Evolutionary conservation across 2,113 vertebrate genomes (phyloP), one percentile per base, ranked within the genome.

Genomic region (Corythoichthys intestinalis): DNA sequence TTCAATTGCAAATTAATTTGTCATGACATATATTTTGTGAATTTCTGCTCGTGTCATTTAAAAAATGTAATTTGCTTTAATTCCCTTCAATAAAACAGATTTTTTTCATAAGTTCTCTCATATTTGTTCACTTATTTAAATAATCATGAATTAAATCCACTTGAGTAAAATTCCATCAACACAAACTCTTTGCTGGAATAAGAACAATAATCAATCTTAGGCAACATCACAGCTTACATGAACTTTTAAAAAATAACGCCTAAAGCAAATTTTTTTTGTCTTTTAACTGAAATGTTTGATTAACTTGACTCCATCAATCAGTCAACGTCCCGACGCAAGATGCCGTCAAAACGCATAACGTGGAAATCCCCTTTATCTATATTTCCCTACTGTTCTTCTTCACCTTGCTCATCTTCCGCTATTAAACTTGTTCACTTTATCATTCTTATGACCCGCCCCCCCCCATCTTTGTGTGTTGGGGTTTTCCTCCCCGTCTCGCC

Each of bases 361-460:
- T 67, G 82, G 71, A 87, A 89, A 85, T 65, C 56, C 81, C 86
- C 85, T 67, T 76, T 82, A 78, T 74, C 78, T 5, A 84, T 67
- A 87, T 84, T 87, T 77, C 74, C 74, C 17, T 7, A n/a, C 59
- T 72, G 70, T 69, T 84, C 73, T 58, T 81, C 65, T 66, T 44
- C 41, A 44, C 78, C 80, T 79, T 73, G 71, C 78, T 74, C 69
- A 82, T 82, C 79, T 65, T 80, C 49, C 67, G 20, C 85, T 83
- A 88, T 89, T 86, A 89, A 86, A 80, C 83, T 62, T 76, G 84
- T 82, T 81, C 88, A 89, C 91, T 92, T 91, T 85, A 92, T 93
- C 92, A 92, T 92, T 91, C 91, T 92, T 92, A 93, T 90, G 89
- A 90, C 88, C 84, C 78, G 80, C 78, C 15, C 13, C 3, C 39